Evolutionary conservation across 2,888 invertebrate species (phyloP).

Genomic region (Spicauda simplicius): DNA sequence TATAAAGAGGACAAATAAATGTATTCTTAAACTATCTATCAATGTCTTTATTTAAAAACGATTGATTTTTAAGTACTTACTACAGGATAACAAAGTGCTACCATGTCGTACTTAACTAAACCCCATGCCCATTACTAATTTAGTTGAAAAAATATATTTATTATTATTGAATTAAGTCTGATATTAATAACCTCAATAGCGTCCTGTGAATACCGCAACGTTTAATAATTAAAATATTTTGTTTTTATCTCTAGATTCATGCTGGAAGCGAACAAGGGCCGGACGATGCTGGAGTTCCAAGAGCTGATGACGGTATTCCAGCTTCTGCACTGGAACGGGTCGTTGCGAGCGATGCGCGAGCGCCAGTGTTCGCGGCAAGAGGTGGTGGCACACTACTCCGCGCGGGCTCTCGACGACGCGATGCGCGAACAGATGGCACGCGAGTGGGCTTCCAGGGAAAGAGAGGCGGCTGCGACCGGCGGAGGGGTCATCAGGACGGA

Average conservation of each 20-base stretch:
- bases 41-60: too few relatives aligned
- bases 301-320: conserved; percentile 99
- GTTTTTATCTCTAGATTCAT: conserved; percentile 85
- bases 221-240: neutral
- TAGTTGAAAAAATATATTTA: too few relatives aligned
- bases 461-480: conserved; percentile 62
- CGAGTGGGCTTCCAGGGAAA: conserved; percentile 94
- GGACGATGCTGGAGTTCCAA: conserved; percentile 98
- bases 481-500: conserved; percentile 91
- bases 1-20: too few relatives aligned
- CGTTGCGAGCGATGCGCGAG: conserved; percentile 96
- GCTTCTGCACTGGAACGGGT: conserved; percentile 98
- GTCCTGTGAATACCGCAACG: too few relatives aligned
- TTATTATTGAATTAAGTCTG: too few relatives aligned
- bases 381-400: conserved; percentile 95
- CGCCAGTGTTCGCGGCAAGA: conserved; percentile 97
- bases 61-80: too few relatives aligned
- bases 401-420: conserved; percentile 96
- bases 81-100: too few relatives aligned
- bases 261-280: conserved; percentile 93
- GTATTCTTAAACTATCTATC: too few relatives aligned
- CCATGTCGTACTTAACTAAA: too few relatives aligned
- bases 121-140: too few relatives aligned
- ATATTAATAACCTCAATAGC: too few relatives aligned
- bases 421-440: conserved; percentile 98